These are phyloP conservation scores for Bos javanicus DNA, from an alignment of 2,113 vertebrate genomes.

Conservation along the genomic window DNA sequence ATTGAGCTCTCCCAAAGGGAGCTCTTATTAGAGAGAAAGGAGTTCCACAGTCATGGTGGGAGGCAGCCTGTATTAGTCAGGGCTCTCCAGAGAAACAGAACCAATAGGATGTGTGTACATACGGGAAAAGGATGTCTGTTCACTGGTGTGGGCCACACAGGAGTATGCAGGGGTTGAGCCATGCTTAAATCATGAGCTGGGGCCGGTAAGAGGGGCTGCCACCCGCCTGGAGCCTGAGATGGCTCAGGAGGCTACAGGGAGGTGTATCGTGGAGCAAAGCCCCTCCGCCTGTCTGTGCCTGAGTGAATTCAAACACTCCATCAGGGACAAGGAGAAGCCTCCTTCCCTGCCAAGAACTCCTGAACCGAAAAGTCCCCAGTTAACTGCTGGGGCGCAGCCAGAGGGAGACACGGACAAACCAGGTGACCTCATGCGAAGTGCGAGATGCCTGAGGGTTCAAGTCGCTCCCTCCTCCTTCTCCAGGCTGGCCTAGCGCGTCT, in stretches of 20 bases:
- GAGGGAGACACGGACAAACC: background rate
- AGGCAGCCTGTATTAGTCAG: background rate
- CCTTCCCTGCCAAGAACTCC: background rate
- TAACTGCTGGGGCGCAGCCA: background rate
- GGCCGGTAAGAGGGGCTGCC: background rate
- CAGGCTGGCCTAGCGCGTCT: rapidly evolving
- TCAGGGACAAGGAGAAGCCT: background rate
- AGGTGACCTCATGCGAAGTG: rapidly evolving
- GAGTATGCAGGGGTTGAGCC: rapidly evolving
- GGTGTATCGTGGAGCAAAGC: too few relatives aligned
- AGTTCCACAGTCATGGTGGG: background rate
- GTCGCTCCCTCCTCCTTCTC: background rate
- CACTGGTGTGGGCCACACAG: background rate
- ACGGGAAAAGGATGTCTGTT: rapidly evolving
- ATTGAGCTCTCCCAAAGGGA: background rate
- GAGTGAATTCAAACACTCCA: too few relatives aligned
- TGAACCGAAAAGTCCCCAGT: background rate
- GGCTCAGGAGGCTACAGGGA: background rate
- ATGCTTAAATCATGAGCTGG: background rate
- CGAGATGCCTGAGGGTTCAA: background rate
- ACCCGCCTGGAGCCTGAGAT: too few relatives aligned
- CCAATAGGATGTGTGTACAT: rapidly evolving
- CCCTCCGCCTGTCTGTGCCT: background rate
- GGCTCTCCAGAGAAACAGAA: background rate
- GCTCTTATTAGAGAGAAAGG: background rate